Conservation (phyloP, 2,113 vertebrate genomes). For the Ceuthmochares aereus region DNA sequence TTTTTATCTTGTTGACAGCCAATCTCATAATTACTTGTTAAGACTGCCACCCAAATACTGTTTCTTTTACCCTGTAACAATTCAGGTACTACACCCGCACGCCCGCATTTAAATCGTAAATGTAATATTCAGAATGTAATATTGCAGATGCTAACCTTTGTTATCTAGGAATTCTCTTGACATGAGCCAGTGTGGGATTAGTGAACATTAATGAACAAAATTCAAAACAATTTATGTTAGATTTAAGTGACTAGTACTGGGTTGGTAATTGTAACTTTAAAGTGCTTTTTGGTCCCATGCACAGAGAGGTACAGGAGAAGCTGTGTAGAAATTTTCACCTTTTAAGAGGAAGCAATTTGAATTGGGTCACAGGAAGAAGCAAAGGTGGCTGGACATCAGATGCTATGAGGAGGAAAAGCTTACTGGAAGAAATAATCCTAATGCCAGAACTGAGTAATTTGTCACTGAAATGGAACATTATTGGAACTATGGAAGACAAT, state of each 20-base stretch:
- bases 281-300: neutral
- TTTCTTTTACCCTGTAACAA: neutral
- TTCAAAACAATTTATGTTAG: neutral
- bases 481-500: neutral
- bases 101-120: neutral
- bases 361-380: neutral
- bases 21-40: neutral
- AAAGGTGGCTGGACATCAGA: neutral
- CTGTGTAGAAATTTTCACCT: neutral
- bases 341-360: neutral
- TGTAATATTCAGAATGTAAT: neutral
- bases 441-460: neutral
- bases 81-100: neutral
- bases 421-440: neutral
- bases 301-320: neutral
- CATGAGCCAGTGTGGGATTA: neutral
- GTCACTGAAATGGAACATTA: neutral
- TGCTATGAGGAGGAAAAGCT: neutral
- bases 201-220: neutral
- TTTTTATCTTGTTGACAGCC: neutral
- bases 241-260: neutral
- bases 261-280: neutral
- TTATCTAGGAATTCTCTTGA: neutral
- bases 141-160: neutral
- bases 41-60: neutral